These are phyloP conservation scores for Otolemur garnettii DNA, from an alignment of 2,113 vertebrate species.

Conservation along the genomic window DNA sequence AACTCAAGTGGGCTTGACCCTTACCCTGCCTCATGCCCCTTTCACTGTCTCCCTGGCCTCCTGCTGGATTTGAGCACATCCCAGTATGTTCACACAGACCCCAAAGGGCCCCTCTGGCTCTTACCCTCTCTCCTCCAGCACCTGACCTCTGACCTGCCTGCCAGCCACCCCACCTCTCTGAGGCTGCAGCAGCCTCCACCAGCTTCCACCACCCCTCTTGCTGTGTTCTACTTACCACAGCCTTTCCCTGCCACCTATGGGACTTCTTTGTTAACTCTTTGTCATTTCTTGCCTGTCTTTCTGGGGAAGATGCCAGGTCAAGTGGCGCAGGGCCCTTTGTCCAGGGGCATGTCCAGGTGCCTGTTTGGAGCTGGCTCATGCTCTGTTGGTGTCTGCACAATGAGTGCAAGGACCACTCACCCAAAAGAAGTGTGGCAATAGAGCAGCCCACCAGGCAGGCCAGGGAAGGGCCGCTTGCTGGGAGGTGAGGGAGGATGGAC, in stretches of 20 bases:
- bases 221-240: too few species aligned
- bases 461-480: neutral
- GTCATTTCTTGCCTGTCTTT: neutral
- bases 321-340: neutral
- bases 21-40: neutral
- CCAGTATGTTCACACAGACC: neutral
- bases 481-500: neutral
- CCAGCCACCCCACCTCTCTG: neutral
- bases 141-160: neutral
- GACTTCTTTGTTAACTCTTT: too few species aligned
- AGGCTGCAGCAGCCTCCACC: neutral
- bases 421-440: neutral
- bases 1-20: neutral
- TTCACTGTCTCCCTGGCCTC: neutral
- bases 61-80: rapidly evolving
- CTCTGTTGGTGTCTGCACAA: rapidly evolving
- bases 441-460: too few species aligned
- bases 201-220: neutral
- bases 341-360: neutral
- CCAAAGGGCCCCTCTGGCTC: neutral
- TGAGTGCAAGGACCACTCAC: too few species aligned
- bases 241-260: rapidly evolving
- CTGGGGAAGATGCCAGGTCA: neutral
- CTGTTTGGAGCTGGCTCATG: neutral
- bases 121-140: too few species aligned